Base-by-base conservation (phyloP, 2,888 invertebrate genomes). In the Oeneis ivallda region DNA sequence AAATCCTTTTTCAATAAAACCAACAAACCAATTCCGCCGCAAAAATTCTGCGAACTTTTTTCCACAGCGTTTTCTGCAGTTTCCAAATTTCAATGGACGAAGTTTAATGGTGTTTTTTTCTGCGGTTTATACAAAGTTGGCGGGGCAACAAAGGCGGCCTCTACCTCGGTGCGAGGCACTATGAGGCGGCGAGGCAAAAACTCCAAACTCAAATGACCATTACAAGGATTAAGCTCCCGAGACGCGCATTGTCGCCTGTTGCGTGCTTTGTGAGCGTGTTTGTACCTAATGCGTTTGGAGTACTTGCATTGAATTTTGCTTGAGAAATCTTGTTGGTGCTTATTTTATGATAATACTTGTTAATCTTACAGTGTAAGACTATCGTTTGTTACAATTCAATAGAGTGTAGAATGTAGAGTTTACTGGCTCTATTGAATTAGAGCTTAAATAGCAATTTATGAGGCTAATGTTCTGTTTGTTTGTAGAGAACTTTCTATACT, bases 171-270 rank as follows among this genome's bases (percentile, higher is more conserved):
- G 49, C 11, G 49, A 49, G 72, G 76, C 47, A 59, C 59, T 49
- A 47, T 73, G 71, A 71, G 57, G 68, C 68, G 73, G 70, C 70
- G 66, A 53, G 26, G 66, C 69, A 45, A 65, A 57, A 34, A 66
- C 66, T 66, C 60, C 4, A 34, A 39, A 62, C 49, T 62, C 50
- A 70, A 71, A 53, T 71, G 71, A 67, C 71, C 71, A 70, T 19
- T 61, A n/a, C 62, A 8, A 19, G 67, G 69, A 67, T 69, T 65
- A 67, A 10, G 32, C 43, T 59, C 39, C 53, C 37, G 49, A 60
- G 45, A 15, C 47, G 58, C 54, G 6, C 53, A 62, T 65, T 68
- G 65, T 65, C 26, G 26, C 26, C 26, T 2, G 26, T 5, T 62
- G 47, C 15, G 43, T 3, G 49, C 37, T 59, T 64, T 50, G 57